Conservation (phyloP, 2,797 vertebrate genomes). For the Rhincodon typus region DNA sequence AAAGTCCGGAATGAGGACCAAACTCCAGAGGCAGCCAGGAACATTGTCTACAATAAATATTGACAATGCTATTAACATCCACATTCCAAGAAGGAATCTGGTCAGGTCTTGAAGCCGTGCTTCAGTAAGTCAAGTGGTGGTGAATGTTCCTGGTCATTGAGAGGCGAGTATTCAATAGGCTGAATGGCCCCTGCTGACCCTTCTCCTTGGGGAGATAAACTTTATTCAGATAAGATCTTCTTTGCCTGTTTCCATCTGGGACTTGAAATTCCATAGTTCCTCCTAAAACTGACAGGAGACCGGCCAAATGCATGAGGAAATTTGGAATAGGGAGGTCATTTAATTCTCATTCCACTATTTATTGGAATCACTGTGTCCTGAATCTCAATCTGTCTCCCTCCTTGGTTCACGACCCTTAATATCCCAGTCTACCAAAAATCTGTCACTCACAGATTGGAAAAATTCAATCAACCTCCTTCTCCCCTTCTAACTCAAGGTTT, state of each 20-base stretch:
- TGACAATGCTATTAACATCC: not conserved
- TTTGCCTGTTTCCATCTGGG: not conserved
- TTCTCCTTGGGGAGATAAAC: not conserved
- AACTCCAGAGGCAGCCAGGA: not conserved
- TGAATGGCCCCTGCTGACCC: not conserved
- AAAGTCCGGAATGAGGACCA: not conserved
- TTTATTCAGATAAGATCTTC: not conserved
- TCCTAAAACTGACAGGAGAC: not conserved
- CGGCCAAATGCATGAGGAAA: not conserved
- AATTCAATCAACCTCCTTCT: not conserved
- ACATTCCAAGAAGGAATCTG: not conserved
- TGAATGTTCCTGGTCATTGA: not conserved
- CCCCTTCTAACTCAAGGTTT: not conserved
- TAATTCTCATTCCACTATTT: not conserved
- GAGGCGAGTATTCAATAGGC: not conserved
- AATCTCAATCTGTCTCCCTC: not conserved
- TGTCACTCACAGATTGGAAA: not conserved
- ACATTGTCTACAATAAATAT: not conserved
- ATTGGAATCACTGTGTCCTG: not conserved
- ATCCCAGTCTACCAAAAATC: not conserved
- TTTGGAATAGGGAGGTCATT: not conserved
- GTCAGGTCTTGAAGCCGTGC: too few relatives aligned
- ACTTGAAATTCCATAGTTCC: not conserved
- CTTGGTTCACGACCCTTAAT: not conserved
- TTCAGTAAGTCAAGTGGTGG: not conserved